Evolutionary conservation across 2,888 invertebrate genomes (phyloP), one percentile per base, ranked within the genome.

Genomic region (Petrolisthes manimaculis): DNA sequence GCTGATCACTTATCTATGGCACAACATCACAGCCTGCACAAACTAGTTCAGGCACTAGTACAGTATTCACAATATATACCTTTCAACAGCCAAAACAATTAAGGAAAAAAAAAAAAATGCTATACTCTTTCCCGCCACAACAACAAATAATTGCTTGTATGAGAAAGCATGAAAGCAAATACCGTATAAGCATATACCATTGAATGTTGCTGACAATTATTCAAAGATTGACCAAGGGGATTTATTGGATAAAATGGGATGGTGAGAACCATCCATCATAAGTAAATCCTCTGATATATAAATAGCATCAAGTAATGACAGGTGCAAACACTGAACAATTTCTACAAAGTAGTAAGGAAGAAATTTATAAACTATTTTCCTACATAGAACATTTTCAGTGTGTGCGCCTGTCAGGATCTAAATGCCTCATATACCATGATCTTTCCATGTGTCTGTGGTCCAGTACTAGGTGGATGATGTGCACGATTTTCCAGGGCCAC

Each of bases 1-100:
- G 87, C 87, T 87, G 87, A 83, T 87, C 87, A 87, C 78, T 61
- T 74, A 80, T 88, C 84, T 88, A 88, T 88, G 88, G 88, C 88
- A 88, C 88, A 84, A 80, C 75, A 61, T 88, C 88, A 88, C 88
- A 88, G 88, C 88, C 88, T 84, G 88, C 88, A 88, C 88, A 84
- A 71, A 88, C 88, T 88, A 88, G 81, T 84, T 88, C 88, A 88
- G 88, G 88, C 88, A 88, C 88, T 88, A 84, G 80, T 37, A 37
- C 37, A 37, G 37, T 84, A 79, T 84, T 84, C 75, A 84, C 37
- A 71, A 69, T 86, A 77, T 75, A 37, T 82, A 82, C 74, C 75
- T 71, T 85, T 61, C 54, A 53, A 67, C 55, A 75, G 74, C 71
- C 74, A 80, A 54, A 69, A 69, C 67, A 82, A 82, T 24, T 18